Conservation (phyloP, 2,797 vertebrate genomes). For the Rhabdomys pumilio region DNA sequence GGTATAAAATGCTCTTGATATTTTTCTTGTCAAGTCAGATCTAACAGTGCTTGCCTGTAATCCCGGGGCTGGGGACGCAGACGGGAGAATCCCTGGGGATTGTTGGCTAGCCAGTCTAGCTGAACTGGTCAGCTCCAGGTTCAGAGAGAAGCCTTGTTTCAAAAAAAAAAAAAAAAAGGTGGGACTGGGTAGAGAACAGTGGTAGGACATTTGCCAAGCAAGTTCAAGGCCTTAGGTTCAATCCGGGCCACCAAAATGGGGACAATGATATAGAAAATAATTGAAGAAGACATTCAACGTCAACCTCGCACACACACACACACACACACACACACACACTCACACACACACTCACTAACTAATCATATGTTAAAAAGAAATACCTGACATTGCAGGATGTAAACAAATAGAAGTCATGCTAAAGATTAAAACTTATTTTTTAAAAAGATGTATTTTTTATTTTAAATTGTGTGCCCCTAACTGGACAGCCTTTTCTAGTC, state of each 20-base stretch:
- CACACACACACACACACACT: background rate
- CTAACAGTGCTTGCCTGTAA: background rate
- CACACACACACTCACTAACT: background rate
- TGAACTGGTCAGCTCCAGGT: background rate
- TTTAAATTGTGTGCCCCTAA: background rate
- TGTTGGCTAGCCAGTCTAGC: background rate
- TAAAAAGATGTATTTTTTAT: background rate
- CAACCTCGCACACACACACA: no score
- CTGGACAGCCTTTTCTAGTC: background rate
- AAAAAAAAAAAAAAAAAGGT: background rate
- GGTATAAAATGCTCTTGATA: background rate
- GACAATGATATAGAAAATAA: background rate
- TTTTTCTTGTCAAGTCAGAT: background rate
- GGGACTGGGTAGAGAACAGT: background rate
- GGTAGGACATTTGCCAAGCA: background rate
- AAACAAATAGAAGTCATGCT: background rate
- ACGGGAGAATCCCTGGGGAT: background rate
- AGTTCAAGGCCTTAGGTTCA: background rate
- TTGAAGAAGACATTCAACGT: background rate
- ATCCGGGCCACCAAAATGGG: no score
- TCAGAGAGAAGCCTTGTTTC: background rate
- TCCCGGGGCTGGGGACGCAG: background rate
- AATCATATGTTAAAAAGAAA: background rate
- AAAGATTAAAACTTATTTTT: background rate
- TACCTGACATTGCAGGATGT: background rate